A percentile compares a stretch with the other conserved stretches of the same genome.
Evolutionary conservation across 2,797 vertebrate species (phyloP).

Genomic region (Hybognathus amarus): DNA sequence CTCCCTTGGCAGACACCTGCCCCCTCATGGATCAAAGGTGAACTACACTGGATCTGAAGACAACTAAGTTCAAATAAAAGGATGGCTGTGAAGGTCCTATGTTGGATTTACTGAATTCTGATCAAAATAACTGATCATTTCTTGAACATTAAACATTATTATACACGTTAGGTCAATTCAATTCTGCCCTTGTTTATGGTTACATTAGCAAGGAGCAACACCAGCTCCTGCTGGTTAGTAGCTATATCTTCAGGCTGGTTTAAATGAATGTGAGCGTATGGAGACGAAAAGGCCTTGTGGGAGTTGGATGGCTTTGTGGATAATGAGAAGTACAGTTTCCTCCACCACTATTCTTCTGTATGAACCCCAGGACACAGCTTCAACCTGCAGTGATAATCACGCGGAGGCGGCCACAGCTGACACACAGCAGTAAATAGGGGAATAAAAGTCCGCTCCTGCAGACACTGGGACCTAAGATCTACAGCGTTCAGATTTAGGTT

Average conservation of each 20-base stretch:
- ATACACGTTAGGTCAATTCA: neutral
- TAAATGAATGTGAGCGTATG: slow-evolving; percentile 52
- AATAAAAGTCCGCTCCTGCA: slow-evolving; percentile 59
- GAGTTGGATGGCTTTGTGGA: slow-evolving; percentile 58
- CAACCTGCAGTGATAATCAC: slow-evolving; percentile 60
- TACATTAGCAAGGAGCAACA: neutral
- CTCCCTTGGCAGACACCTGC: slow-evolving; percentile 69
- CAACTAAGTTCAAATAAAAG: slow-evolving; percentile 10
- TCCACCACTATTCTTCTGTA: slow-evolving; percentile 51
- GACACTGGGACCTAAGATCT: slow-evolving; percentile 54
- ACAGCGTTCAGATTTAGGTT: slow-evolving; percentile 54
- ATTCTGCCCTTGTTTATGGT: slow-evolving; percentile 2
- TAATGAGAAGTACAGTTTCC: slow-evolving; percentile 61
- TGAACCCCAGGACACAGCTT: slow-evolving; percentile 59
- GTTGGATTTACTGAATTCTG: neutral
- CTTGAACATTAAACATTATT: neutral
- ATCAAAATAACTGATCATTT: neutral
- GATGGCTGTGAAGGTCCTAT: neutral
- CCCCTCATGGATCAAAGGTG: slow-evolving; percentile 67
- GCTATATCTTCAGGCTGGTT: slow-evolving; percentile 44
- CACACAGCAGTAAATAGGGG: slow-evolving; percentile 59
- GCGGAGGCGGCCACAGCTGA: slow-evolving; percentile 52
- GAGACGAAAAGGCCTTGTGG: slow-evolving; percentile 52
- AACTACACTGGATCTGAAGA: slow-evolving; percentile 53
- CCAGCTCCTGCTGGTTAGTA: slow-evolving; percentile 14